A percentile compares a stretch with the other conserved stretches of the same genome.
These are phyloP conservation scores for Sarcophaga rosellei DNA, from an alignment of 2,888 invertebrate genomes.

Conservation along the genomic window DNA sequence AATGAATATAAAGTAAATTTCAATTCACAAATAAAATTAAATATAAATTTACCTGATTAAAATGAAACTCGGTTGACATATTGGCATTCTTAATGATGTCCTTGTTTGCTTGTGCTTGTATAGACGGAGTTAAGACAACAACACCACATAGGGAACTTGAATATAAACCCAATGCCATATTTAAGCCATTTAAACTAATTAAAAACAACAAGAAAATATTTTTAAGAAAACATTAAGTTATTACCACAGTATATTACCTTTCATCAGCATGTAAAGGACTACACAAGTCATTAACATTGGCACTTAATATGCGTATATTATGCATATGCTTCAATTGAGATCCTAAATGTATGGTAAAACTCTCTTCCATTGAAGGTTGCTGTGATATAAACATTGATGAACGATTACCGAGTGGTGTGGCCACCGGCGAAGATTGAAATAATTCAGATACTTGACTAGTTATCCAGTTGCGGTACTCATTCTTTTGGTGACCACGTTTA, in stretches of 20 bases:
- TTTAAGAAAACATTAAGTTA: conserved; percentile 8
- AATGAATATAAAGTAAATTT: background rate
- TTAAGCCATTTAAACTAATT: conserved; percentile 83
- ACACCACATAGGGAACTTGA: conserved; percentile 94
- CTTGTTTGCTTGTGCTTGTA: conserved; percentile 79
- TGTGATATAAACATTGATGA: conserved; percentile 81
- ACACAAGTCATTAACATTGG: conserved; percentile 91
- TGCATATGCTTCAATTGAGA: conserved; percentile 99
- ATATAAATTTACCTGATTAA: conserved; percentile 81
- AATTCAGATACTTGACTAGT: conserved; percentile 82
- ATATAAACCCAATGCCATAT: conserved; percentile 96
- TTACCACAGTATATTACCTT: conserved; percentile 69
- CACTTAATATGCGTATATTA: conserved; percentile 95
- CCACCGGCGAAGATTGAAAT: conserved; percentile 77
- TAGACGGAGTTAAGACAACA: conserved; percentile 87
- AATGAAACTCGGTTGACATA: conserved; percentile 96
- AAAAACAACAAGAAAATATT: conserved; percentile 44
- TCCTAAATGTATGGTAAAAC: conserved; percentile 98
- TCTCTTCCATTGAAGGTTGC: conserved; percentile 89
- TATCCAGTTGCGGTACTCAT: conserved; percentile 94
- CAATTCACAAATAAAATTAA: background rate
- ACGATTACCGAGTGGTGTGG: conserved; percentile 79
- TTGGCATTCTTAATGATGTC: conserved; percentile 80
- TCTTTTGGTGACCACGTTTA: conserved; percentile 90
- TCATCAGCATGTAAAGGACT: conserved; percentile 82